These are phyloP conservation scores for Coelopa frigida DNA, from an alignment of 1,140 invertebrate genomes.

Conservation along the genomic window DNA sequence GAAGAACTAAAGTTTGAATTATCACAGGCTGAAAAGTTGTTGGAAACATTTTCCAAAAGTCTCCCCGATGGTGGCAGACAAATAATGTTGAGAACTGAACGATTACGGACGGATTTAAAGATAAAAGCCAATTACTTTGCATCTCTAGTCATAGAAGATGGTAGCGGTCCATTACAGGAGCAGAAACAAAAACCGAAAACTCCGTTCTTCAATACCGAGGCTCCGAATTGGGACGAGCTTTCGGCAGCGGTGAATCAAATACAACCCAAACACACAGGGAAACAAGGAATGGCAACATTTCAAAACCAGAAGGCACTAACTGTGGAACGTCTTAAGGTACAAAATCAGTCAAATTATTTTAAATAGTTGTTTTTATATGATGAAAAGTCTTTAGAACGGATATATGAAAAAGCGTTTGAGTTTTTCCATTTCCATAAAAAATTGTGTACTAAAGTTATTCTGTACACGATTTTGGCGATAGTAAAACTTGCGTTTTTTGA, in stretches of 20 bases:
- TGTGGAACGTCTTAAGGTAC: constrained; percentile 35
- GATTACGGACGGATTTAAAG: constrained; percentile 18
- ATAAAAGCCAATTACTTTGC: constrained; percentile 10
- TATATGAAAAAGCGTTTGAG: constrained; percentile 11
- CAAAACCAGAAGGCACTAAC: constrained; percentile 35
- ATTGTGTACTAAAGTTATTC: too few species aligned
- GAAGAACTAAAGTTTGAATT: constrained; percentile 19
- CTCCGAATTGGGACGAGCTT: constrained; percentile 20
- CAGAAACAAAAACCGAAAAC: constrained; percentile 4
- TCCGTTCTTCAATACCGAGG: constrained; percentile 1
- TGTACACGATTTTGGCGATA: too few species aligned
- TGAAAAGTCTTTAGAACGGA: constrained; percentile 13
- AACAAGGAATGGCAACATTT: constrained; percentile 35
- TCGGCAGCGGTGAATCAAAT: constrained; percentile 33
- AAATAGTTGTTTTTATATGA: constrained; percentile 3
- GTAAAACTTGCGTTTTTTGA: constrained; percentile 9
- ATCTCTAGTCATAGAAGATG: constrained; percentile 18
- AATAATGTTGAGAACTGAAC: constrained; percentile 23
- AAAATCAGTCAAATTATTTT: not conserved
- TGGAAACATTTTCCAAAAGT: constrained; percentile 22
- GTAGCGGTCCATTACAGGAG: not conserved
- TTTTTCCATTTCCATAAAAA: too few species aligned
- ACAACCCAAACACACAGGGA: constrained; percentile 28
- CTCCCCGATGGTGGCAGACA: constrained; percentile 32
- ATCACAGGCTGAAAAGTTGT: constrained; percentile 22